phyloP scores from a whole-genome alignment of 2,888 invertebrate species.

The Chloromyia formosa region DNA sequence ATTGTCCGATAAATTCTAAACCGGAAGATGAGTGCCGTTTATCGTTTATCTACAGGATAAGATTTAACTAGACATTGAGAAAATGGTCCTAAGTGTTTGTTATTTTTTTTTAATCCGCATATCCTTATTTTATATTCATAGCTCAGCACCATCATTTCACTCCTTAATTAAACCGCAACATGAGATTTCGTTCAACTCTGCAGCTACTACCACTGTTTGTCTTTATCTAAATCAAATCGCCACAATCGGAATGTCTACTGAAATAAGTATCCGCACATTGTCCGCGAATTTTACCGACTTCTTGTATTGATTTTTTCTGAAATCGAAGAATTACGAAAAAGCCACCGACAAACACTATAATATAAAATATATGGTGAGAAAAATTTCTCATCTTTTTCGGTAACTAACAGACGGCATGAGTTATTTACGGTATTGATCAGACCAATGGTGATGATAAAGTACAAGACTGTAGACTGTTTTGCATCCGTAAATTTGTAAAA shows the following conservation, averaged over 20 bases:
- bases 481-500: not conserved
- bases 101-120: too few relatives aligned
- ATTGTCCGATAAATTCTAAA: too few relatives aligned
- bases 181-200: too few relatives aligned
- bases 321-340: conserved; percentile 30
- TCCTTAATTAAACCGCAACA: too few relatives aligned
- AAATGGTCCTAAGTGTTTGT: too few relatives aligned
- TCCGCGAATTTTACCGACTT: conserved; percentile 9
- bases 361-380: conserved; percentile 38
- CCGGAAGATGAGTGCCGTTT: too few relatives aligned
- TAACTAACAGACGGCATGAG: conserved; percentile 4
- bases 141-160: too few relatives aligned
- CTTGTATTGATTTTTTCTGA: conserved; percentile 21
- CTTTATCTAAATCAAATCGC: conserved; percentile 30
- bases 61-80: too few relatives aligned
- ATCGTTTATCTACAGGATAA: too few relatives aligned
- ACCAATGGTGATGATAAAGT: conserved; percentile 36
- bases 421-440: conserved; percentile 43
- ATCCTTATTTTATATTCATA: too few relatives aligned
- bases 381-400: conserved; percentile 21
- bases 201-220: not conserved
- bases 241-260: conserved; percentile 30
- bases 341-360: not conserved
- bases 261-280: conserved; percentile 28
- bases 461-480: conserved; percentile 1